Evolutionary conservation across 2,797 vertebrate genomes (phyloP).

Genomic region (Pangasius larnaudii): DNA sequence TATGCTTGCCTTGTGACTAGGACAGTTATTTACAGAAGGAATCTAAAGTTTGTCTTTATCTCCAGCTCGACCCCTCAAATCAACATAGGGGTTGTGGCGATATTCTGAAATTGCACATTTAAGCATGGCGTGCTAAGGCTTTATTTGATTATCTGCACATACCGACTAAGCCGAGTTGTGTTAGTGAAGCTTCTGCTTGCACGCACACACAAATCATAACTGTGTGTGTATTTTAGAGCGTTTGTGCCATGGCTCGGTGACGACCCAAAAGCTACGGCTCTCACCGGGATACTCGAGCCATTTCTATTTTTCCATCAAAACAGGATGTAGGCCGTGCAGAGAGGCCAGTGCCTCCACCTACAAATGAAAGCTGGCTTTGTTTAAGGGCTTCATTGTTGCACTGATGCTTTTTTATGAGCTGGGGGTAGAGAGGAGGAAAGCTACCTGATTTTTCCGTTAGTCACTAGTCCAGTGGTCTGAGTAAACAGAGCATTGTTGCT

Average conservation of each 20-base stretch:
- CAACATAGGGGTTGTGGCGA: not conserved
- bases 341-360: constrained; percentile 53
- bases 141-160: not conserved
- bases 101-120: not conserved
- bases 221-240: not conserved
- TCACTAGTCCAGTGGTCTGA: constrained; percentile 28
- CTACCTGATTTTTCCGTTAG: constrained; percentile 35
- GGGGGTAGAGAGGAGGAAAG: constrained; percentile 14
- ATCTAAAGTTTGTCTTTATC: not conserved
- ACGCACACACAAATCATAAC: not conserved
- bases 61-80: not conserved
- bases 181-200: not conserved
- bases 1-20: not conserved
- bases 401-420: not conserved
- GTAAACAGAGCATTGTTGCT: constrained; percentile 37
- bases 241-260: not conserved
- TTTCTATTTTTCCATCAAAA: constrained; percentile 82
- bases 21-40: not conserved
- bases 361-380: constrained; percentile 53
- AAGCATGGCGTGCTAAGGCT: not conserved
- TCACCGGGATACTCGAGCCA: constrained; percentile 17
- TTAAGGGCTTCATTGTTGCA: constrained; percentile 45
- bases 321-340: constrained; percentile 74
- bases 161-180: not conserved
- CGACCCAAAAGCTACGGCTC: not conserved